Conservation (phyloP, 2,888 invertebrate species). For the Harpalus rufipes region DNA sequence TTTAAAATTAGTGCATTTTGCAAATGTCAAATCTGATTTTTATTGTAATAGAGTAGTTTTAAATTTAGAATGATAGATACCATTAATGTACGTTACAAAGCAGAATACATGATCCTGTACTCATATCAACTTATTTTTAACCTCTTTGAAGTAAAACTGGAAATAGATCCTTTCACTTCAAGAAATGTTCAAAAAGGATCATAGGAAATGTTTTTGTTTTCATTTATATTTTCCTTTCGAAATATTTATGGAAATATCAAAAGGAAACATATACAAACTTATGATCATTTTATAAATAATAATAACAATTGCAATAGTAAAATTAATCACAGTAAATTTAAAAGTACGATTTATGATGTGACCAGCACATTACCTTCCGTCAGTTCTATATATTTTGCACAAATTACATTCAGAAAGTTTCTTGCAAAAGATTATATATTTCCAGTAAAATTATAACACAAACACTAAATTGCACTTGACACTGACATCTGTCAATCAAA, state of each 20-base stretch:
- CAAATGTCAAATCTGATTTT: background rate
- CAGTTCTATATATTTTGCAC: no score
- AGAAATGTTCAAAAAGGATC: background rate
- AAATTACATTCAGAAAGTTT: no score
- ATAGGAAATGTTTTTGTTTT: background rate
- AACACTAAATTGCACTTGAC: no score
- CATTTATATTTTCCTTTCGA: background rate
- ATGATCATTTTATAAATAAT: no score
- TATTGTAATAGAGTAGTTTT: background rate
- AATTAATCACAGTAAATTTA: no score
- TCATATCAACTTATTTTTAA: slow-evolving; percentile 2
- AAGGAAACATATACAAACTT: background rate
- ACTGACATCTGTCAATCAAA: no score
- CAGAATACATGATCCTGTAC: background rate
- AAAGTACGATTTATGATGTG: no score
- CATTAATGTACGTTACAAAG: background rate
- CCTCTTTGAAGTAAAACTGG: background rate
- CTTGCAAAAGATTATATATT: no score
- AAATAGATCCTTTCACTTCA: background rate
- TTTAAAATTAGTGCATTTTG: background rate
- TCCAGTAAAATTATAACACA: no score
- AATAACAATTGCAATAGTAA: no score
- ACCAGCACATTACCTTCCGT: no score
- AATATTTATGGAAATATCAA: background rate
- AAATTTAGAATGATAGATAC: background rate